phyloP scores from a whole-genome alignment of 2,888 invertebrate genomes.

The Chouioia cunea region DNA sequence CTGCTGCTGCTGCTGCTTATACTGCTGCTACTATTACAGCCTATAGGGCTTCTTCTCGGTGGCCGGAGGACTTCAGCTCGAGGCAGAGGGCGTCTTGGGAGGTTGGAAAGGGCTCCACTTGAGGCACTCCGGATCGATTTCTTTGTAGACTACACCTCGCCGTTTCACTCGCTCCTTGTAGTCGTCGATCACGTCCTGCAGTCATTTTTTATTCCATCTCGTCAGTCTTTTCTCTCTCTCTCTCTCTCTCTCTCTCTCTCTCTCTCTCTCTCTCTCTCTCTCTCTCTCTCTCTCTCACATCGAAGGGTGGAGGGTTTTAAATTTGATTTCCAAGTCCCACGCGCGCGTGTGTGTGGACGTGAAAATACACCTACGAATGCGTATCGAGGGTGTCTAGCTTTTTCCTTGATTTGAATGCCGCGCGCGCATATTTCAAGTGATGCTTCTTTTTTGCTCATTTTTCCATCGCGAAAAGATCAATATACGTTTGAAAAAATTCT shows the following conservation, averaged over 20 bases:
- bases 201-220: constrained; percentile 17
- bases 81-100: constrained; percentile 71
- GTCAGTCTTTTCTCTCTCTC: constrained; percentile 1
- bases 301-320: constrained; percentile 10
- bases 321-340: constrained; percentile 32
- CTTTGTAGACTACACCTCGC: constrained; percentile 82
- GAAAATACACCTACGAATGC: not conserved
- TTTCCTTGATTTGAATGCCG: constrained; percentile 1
- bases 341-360: not conserved
- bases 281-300: not conserved
- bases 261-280: not conserved
- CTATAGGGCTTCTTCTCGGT: constrained; percentile 4
- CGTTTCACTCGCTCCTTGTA: constrained; percentile 86
- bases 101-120: constrained; percentile 88
- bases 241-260: not conserved
- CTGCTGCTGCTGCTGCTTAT: constrained; percentile 9
- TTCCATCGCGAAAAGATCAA: not conserved
- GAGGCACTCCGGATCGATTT: constrained; percentile 88
- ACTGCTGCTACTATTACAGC: constrained; percentile 22
- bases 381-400: constrained; percentile 1
- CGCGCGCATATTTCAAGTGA: not conserved
- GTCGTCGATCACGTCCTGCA: constrained; percentile 92
- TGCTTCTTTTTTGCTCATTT: not conserved
- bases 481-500: no score
- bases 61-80: constrained; percentile 58